Evolutionary conservation across 2,797 vertebrate species (phyloP), one percentile per base, ranked within the genome.

Genomic region (Malurus splendens): DNA sequence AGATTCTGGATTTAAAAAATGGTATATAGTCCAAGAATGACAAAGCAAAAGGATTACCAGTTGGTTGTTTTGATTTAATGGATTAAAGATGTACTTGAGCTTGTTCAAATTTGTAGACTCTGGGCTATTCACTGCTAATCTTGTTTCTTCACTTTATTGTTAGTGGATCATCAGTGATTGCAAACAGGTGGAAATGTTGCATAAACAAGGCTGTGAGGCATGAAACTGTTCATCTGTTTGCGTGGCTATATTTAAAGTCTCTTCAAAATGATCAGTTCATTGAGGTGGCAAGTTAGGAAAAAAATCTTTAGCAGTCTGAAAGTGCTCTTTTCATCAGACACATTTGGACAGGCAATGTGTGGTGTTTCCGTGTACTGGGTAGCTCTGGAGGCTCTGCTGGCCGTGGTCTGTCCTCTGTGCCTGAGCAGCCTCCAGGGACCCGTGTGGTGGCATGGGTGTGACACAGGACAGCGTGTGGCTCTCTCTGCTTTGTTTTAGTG

Each of bases 301-400:
- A 65, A 70, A 68, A 6, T 14, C 33, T 39, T 42, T 22, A 22
- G 10, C 17, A 8, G 20, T 55, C 36, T 61, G 57, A 57, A 82
- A 92, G 36, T 33, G 41, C 23, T 51, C 9, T 71, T 86, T 83
- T 62, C 42, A 20, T 82, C 42, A 22, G 48, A 28, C 12, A 10
- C 1, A 0, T 42, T 61, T 3, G 1, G 14, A 7, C 54, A 18
- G 68, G 50, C 2, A 1, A 3, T 14, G 16, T 16, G 27, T 61
- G 75, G 15, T 62, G 28, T 60, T 76, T 54, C 57, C 45, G 8
- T 44, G 68, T 38, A 3, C 8, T 18, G 73, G 24, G 55, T 14
- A 6, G 57, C 47, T 67, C 33, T 51, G 71, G 33, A n/a, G 87
- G 75, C 28, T 44, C 28, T 79, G 47, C 71, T 65, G 67, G 23